Evolutionary conservation across 2,888 invertebrate genomes (phyloP).

Genomic region (Acleris laterana): DNA sequence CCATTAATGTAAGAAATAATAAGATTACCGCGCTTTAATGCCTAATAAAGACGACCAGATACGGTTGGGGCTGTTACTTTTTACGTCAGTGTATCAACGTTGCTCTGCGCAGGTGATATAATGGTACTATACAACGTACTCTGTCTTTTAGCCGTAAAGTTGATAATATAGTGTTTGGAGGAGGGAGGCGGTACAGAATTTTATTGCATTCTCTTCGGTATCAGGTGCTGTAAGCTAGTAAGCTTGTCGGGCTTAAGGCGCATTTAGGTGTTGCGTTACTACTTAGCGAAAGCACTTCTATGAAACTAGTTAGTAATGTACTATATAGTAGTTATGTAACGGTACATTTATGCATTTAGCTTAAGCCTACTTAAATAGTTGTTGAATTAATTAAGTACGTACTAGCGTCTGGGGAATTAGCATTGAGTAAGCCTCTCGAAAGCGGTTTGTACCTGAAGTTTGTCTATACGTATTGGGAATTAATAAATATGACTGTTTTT

Average conservation of each 20-base stretch:
- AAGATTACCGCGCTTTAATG: slow-evolving; percentile 24
- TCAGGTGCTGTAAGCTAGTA: slow-evolving; percentile 48
- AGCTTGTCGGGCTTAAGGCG: slow-evolving; percentile 47
- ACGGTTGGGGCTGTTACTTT: slow-evolving; percentile 22
- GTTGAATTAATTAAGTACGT: slow-evolving; percentile 21
- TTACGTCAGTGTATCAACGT: slow-evolving; percentile 21
- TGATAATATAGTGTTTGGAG: slow-evolving; percentile 16
- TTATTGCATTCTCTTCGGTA: slow-evolving; percentile 33
- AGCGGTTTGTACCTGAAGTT: slow-evolving; percentile 24
- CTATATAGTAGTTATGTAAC: neutral
- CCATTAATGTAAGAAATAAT: slow-evolving; percentile 27
- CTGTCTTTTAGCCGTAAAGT: slow-evolving; percentile 18
- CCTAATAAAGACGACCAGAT: slow-evolving; percentile 33
- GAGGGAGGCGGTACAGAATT: slow-evolving; percentile 18
- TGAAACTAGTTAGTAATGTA: slow-evolving; percentile 17
- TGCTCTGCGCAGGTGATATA: slow-evolving; percentile 9
- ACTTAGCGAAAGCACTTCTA: slow-evolving; percentile 44
- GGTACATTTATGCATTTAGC: slow-evolving; percentile 8
- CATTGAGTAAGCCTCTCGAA: slow-evolving; percentile 20
- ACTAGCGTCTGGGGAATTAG: slow-evolving; percentile 10
- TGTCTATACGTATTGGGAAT: slow-evolving; percentile 14
- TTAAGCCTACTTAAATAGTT: slow-evolving; percentile 19
- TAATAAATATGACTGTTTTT: neutral
- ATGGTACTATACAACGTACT: slow-evolving; percentile 5
- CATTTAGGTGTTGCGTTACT: slow-evolving; percentile 57